These are phyloP conservation scores for Drosophila paulistorum DNA, from an alignment of 1,140 invertebrate species.

Conservation along the genomic window DNA sequence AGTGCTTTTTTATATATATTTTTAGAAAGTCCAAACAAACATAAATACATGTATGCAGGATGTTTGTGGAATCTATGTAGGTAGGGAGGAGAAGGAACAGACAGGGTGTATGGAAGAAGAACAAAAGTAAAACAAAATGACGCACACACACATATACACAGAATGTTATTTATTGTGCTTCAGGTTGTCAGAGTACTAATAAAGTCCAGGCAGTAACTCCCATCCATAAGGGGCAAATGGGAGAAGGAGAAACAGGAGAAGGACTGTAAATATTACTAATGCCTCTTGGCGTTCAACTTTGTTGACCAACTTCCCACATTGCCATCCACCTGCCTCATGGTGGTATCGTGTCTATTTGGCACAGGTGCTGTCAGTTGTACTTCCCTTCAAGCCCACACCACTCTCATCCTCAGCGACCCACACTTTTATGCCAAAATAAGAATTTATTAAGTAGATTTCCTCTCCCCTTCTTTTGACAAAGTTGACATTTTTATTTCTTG, in stretches of 20 bases:
- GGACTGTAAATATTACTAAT: constrained; percentile 44
- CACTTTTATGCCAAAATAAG: constrained; percentile 20
- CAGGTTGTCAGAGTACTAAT: constrained; percentile 75
- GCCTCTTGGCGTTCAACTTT: constrained; percentile 63
- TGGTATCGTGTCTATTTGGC: constrained; percentile 42
- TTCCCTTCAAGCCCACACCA: not conserved
- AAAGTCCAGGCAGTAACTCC: constrained; percentile 53
- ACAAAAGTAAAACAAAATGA: constrained; percentile 44
- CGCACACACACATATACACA: constrained; percentile 35
- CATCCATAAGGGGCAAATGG: not conserved
- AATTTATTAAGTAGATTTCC: constrained; percentile 73
- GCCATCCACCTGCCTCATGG: not conserved
- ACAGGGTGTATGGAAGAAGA: not conserved
- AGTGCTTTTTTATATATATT: not conserved
- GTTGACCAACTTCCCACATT: constrained; percentile 64
- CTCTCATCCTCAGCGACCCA: not conserved
- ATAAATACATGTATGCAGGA: too few relatives aligned
- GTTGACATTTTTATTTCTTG: constrained; percentile 48
- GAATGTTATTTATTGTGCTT: constrained; percentile 72
- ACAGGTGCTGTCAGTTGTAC: constrained; percentile 60
- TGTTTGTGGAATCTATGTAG: too few relatives aligned
- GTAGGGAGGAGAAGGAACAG: not conserved
- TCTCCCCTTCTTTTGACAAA: not conserved
- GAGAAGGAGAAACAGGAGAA: not conserved
- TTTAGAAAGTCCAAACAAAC: not conserved